Evolutionary conservation across 2,797 vertebrate genomes (phyloP).

Genomic region (Etheostoma nigrum): DNA sequence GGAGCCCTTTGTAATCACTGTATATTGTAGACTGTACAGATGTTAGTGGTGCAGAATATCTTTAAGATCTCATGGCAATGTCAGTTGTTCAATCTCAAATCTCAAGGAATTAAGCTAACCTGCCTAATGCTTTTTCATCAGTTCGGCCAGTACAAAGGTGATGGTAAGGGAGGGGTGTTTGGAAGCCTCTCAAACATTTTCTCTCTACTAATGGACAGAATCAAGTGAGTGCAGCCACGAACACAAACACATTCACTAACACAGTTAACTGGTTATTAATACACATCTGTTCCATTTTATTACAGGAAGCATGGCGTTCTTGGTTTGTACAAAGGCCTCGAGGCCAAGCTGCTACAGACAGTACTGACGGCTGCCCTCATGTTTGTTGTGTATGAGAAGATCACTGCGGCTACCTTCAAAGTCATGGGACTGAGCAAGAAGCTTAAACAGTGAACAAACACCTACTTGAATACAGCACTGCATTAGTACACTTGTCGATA

Average conservation of each 20-base stretch:
- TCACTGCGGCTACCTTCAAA: slow-evolving; percentile 83
- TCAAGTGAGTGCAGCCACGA: slow-evolving; percentile 80
- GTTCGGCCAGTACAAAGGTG: slow-evolving; percentile 87
- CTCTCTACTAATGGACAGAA: slow-evolving; percentile 81
- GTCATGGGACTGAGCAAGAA: slow-evolving; percentile 85
- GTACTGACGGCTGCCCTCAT: slow-evolving; percentile 88
- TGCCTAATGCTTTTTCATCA: slow-evolving; percentile 48
- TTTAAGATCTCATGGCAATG: not conserved
- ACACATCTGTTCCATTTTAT: not conserved
- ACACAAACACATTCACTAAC: not conserved
- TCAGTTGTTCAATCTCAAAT: not conserved
- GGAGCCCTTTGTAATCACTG: not conserved
- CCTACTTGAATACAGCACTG: not conserved
- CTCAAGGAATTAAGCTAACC: not conserved
- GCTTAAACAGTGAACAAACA: slow-evolving; percentile 68
- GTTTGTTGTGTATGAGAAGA: slow-evolving; percentile 89
- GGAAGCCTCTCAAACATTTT: slow-evolving; percentile 81
- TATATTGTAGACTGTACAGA: not conserved
- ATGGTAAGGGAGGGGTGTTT: slow-evolving; percentile 74
- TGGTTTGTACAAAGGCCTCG: slow-evolving; percentile 88
- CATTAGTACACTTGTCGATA: not conserved
- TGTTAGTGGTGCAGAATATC: not conserved
- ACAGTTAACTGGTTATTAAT: not conserved
- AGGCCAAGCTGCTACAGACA: slow-evolving; percentile 89
- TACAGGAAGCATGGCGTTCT: slow-evolving; percentile 79